These are phyloP conservation scores for Drosophila subpulchrella DNA, from an alignment of 1,140 invertebrate genomes.

Conservation along the genomic window DNA sequence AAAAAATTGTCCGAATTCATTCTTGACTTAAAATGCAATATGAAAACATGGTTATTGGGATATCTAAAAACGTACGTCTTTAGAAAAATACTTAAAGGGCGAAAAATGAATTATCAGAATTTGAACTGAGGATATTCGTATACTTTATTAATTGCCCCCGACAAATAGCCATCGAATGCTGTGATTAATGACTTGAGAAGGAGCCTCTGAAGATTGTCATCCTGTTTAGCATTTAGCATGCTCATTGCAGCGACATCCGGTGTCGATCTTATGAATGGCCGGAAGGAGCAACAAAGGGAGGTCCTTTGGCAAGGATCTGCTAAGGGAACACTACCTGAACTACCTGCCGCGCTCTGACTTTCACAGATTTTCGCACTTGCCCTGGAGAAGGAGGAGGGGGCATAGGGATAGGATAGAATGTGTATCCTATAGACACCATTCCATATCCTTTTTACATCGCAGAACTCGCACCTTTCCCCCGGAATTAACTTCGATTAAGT, in stretches of 20 bases:
- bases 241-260: conserved; percentile 57
- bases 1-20: too few species aligned
- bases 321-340: conserved; percentile 8
- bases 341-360: conserved; percentile 65
- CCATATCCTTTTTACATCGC: background rate
- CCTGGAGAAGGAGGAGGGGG: background rate
- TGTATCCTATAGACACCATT: background rate
- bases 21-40: too few species aligned
- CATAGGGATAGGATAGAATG: background rate
- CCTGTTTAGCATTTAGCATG: conserved; percentile 13
- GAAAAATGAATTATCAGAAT: background rate
- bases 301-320: conserved; percentile 4
- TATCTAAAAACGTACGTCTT: too few species aligned
- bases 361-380: conserved; percentile 50
- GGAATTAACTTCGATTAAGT: conserved; percentile 81
- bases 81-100: too few species aligned
- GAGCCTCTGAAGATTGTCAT: background rate
- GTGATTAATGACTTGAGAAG: conserved; percentile 1
- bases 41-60: too few species aligned
- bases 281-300: conserved; percentile 56
- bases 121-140: too few species aligned
- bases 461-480: background rate
- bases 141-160: background rate
- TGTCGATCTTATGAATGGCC: conserved; percentile 53
- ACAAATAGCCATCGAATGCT: background rate